These are phyloP conservation scores for Orestias chungarensis DNA, from an alignment of 2,797 vertebrate species.

Conservation along the genomic window DNA sequence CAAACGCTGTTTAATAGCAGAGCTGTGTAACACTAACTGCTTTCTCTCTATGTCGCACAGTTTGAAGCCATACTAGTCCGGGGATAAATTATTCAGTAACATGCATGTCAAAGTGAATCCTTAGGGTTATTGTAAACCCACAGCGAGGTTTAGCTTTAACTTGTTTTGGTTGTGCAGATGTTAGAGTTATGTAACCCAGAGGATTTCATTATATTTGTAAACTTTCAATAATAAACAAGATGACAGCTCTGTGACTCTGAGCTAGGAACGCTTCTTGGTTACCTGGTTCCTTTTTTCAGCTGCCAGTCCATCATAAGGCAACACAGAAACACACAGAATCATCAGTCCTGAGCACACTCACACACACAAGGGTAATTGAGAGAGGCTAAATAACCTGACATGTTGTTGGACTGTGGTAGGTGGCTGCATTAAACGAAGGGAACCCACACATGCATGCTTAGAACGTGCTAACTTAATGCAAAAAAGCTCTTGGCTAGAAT, in stretches of 20 bases:
- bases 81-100: neutral
- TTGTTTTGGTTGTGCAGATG: neutral
- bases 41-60: too few relatives aligned
- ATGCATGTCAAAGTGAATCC: neutral
- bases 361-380: too few relatives aligned
- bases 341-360: too few relatives aligned
- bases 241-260: neutral
- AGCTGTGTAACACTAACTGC: too few relatives aligned
- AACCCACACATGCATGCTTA: neutral
- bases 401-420: too few relatives aligned
- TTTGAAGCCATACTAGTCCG: neutral
- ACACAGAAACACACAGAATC: too few relatives aligned
- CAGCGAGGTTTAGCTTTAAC: neutral
- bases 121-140: neutral
- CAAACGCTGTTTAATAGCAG: too few relatives aligned
- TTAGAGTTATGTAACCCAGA: neutral
- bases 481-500: neutral
- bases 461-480: neutral
- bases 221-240: neutral
- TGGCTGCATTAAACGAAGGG: neutral
- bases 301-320: neutral
- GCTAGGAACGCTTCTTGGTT: neutral
- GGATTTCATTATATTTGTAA: neutral
- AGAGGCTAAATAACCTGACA: too few relatives aligned
- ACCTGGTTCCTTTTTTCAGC: neutral